These are phyloP conservation scores for Seriola quinqueradiata DNA, from an alignment of 2,113 vertebrate species.

Conservation along the genomic window DNA sequence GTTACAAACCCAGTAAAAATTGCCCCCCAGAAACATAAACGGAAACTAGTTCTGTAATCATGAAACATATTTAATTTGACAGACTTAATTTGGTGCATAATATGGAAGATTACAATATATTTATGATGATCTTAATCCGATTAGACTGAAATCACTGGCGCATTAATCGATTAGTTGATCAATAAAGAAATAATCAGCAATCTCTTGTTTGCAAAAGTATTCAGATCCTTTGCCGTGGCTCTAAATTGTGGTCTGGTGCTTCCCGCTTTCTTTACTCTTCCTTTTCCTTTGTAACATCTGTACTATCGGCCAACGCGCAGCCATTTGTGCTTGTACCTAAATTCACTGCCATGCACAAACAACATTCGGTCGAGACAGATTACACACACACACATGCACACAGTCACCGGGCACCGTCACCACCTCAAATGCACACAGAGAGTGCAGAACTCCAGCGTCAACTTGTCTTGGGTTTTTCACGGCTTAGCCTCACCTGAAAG, in stretches of 20 bases:
- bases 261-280: neutral
- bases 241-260: neutral
- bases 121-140: constrained; percentile 1
- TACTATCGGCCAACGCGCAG: constrained; percentile 38
- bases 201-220: neutral
- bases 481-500: constrained; percentile 34
- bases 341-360: constrained; percentile 24
- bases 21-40: neutral
- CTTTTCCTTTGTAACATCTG: neutral
- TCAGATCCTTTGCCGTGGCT: too few species aligned
- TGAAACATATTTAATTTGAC: neutral
- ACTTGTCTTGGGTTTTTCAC: constrained; percentile 37
- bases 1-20: neutral
- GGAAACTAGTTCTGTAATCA: neutral
- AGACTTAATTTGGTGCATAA: constrained; percentile 5
- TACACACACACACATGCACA: constrained; percentile 15
- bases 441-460: neutral
- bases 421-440: constrained; percentile 13
- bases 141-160: neutral
- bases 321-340: constrained; percentile 30
- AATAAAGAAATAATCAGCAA: neutral
- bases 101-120: neutral
- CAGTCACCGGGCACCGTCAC: neutral
- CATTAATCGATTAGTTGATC: too few species aligned
- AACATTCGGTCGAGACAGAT: constrained; percentile 3